Evolutionary conservation across 37 sponge, comb jelly and placozoan genomes (phyloP).

Genomic region (Ianthella basta): DNA sequence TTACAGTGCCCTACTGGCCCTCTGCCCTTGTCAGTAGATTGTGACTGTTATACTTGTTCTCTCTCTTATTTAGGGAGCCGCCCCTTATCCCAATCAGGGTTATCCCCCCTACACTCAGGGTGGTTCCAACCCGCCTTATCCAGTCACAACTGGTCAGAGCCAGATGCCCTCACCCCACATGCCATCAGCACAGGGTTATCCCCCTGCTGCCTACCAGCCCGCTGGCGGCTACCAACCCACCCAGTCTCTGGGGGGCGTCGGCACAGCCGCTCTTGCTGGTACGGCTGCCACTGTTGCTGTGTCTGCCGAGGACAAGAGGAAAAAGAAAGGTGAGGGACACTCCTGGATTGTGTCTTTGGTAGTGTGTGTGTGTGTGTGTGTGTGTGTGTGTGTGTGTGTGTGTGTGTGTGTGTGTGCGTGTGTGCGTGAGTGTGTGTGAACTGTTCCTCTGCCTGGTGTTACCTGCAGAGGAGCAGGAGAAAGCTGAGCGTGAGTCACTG

Average conservation of each 20-base stretch:
- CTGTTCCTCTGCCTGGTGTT: background rate
- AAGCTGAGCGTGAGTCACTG: conserved; percentile 71
- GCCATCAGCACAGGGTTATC: background rate
- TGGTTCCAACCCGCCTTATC: conserved; percentile 48
- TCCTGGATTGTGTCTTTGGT: background rate
- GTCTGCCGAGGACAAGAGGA: conserved; percentile 61
- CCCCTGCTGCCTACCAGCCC: background rate
- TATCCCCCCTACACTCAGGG: background rate
- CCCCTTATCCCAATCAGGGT: background rate
- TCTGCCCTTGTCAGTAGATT: no score
- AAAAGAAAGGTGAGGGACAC: background rate
- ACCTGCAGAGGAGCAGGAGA: conserved; percentile 34
- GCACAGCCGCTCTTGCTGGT: conserved; percentile 16
- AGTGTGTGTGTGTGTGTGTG: background rate
- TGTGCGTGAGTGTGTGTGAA: background rate
- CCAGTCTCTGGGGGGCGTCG: background rate
- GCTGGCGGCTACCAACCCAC: background rate
- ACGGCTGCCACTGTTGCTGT: conserved; percentile 14
- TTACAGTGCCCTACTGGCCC: no score
- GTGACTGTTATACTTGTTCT: no score
- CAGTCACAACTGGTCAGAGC: background rate
- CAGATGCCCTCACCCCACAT: background rate
- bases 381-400: no score
- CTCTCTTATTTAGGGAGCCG: no score
- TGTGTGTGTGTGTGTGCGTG: background rate